Percentiles rank a stretch among this genome's conserved stretches.
These are phyloP conservation scores for Nanorana parkeri DNA, from an alignment of 2,113 vertebrate genomes.

Conservation along the genomic window DNA sequence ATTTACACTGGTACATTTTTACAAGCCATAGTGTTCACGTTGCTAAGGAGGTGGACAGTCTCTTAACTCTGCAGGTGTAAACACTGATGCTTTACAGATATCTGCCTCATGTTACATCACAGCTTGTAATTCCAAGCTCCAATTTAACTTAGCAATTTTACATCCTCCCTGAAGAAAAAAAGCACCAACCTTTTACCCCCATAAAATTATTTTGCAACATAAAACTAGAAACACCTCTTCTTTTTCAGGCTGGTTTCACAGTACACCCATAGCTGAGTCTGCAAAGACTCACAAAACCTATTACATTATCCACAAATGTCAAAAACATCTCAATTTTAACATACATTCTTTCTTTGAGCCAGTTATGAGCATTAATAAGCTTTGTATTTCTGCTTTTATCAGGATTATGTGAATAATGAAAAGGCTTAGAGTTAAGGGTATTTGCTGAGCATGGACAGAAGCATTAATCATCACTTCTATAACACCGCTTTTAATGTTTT, in stretches of 20 bases:
- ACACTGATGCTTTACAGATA: constrained; percentile 58
- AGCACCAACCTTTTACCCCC: constrained; percentile 58
- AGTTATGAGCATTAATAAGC: constrained; percentile 23
- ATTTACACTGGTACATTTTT: constrained; percentile 49
- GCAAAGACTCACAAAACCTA: constrained; percentile 38
- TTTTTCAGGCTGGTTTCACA: constrained; percentile 53
- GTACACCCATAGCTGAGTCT: constrained; percentile 50
- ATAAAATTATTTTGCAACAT: constrained; percentile 59
- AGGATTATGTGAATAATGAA: background rate
- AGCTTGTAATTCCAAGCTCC: constrained; percentile 58
- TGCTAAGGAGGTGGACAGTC: constrained; percentile 50
- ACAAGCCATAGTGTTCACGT: constrained; percentile 49
- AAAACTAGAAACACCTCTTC: constrained; percentile 57
- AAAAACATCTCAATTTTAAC: constrained; percentile 25
- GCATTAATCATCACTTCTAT: background rate
- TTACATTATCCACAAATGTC: constrained; percentile 53
- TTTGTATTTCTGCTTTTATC: background rate
- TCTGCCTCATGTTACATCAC: constrained; percentile 57
- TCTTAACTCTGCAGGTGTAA: constrained; percentile 58
- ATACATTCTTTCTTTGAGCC: constrained; percentile 7
- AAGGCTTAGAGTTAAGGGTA: too few species aligned
- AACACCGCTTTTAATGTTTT: too few species aligned
- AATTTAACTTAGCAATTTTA: constrained; percentile 59
- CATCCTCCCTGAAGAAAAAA: constrained; percentile 57
- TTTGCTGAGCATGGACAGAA: background rate